A percentile compares a stretch with the other conserved stretches of the same genome.
Evolutionary conservation across 2,113 vertebrate species (phyloP).

Genomic region (Poeciliopsis turrubarensis): DNA sequence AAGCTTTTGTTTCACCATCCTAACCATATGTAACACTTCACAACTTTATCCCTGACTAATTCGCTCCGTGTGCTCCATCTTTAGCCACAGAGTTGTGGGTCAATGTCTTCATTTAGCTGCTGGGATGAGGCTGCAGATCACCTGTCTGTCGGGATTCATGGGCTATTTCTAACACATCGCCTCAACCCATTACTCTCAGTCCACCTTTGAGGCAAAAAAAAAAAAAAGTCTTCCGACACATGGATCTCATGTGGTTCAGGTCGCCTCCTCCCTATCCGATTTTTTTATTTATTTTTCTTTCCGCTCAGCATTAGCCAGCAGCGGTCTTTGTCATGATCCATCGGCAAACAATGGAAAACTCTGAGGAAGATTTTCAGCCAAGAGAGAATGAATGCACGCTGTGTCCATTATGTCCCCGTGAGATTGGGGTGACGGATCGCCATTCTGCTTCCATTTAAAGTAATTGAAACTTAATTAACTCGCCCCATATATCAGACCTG

Average conservation of each 20-base stretch:
- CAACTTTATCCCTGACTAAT: background rate
- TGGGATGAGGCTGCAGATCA: conserved; percentile 41
- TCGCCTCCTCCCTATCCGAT: conserved; percentile 11
- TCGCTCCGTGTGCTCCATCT: background rate
- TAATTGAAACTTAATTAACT: background rate
- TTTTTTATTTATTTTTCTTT: background rate
- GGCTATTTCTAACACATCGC: conserved; percentile 21
- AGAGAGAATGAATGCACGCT: background rate
- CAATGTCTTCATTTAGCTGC: conserved; percentile 39
- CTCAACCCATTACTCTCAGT: conserved; percentile 21
- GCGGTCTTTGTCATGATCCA: background rate
- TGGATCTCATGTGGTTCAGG: conserved; percentile 10
- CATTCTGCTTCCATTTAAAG: background rate
- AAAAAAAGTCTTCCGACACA: background rate
- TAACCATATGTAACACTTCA: too few species aligned
- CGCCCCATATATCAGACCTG: background rate
- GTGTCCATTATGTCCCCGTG: conserved; percentile 8
- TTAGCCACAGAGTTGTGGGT: conserved; percentile 1
- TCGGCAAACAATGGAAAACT: conserved; percentile 13
- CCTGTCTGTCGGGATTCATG: conserved; percentile 56
- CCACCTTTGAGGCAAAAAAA: background rate
- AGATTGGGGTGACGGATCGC: background rate
- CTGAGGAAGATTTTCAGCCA: background rate
- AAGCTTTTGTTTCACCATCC: too few species aligned
- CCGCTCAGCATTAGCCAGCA: conserved; percentile 1